phyloP scores from a whole-genome alignment of 2,113 vertebrate species.

The Casuarius casuarius region DNA sequence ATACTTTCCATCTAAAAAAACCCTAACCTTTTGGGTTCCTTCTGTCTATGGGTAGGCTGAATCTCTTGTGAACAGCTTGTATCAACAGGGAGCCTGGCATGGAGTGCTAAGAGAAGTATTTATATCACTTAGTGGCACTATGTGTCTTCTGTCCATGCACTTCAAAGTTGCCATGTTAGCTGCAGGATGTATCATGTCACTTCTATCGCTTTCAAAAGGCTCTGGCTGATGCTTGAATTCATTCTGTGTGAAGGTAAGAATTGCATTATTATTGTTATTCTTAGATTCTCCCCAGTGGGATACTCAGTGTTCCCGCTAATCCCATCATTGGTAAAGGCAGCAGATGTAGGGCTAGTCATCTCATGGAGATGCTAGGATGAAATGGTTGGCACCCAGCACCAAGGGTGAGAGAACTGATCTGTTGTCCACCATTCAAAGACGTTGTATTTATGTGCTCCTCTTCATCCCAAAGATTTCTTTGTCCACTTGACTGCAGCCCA shows the following conservation, averaged over 20 bases:
- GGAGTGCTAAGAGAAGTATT: constrained; percentile 1
- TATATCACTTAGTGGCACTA: neutral
- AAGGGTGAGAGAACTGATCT: neutral
- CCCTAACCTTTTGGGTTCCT: neutral
- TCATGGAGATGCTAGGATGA: neutral
- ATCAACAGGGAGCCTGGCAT: neutral
- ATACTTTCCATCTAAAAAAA: neutral
- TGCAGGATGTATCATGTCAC: neutral
- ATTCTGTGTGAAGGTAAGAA: neutral
- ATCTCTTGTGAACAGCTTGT: constrained; percentile 26
- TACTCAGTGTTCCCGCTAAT: neutral
- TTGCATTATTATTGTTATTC: neutral
- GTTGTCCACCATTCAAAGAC: neutral
- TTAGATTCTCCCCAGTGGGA: neutral
- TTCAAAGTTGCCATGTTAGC: neutral
- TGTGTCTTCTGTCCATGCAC: neutral
- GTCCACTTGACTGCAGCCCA: neutral
- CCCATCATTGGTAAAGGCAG: neutral
- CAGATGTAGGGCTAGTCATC: neutral
- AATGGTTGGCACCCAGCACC: neutral
- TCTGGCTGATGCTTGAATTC: neutral
- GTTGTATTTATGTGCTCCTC: neutral
- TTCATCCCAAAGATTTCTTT: neutral
- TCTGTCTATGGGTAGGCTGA: neutral
- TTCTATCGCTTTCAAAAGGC: neutral